phyloP scores from a whole-genome alignment of 2,797 vertebrate species.

The Pagetopsis macropterus region DNA sequence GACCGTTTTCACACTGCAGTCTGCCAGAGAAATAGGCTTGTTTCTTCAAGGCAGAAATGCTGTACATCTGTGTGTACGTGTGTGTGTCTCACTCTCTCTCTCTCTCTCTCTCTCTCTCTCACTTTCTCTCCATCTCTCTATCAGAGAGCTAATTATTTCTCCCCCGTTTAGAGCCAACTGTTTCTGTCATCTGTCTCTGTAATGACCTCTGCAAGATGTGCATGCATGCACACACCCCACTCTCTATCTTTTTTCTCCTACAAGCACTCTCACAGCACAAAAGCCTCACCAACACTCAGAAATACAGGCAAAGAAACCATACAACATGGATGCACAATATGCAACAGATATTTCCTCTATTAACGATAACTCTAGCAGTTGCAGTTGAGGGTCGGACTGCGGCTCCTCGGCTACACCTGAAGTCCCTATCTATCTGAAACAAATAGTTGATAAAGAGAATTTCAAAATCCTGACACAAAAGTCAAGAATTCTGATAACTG shows the following conservation, averaged over 20 bases:
- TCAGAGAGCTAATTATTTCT: constrained; percentile 78
- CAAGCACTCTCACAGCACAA: constrained; percentile 18
- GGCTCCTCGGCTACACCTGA: constrained; percentile 9
- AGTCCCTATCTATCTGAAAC: not conserved
- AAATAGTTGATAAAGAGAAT: not conserved
- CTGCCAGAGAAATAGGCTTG: constrained; percentile 67
- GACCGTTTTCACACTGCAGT: constrained; percentile 70
- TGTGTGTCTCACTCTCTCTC: constrained; percentile 4
- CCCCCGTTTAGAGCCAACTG: constrained; percentile 77
- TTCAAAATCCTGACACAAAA: not conserved
- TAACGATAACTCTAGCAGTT: not conserved
- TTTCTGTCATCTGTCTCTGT: constrained; percentile 81
- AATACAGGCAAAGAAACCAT: constrained; percentile 15
- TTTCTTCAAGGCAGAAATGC: constrained; percentile 54
- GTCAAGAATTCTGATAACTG: not conserved
- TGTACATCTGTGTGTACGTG: constrained; percentile 24
- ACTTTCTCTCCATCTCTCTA: constrained; percentile 15
- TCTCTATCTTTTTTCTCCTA: constrained; percentile 28
- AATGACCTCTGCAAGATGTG: constrained; percentile 78
- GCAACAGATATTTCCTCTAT: constrained; percentile 22
- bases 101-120: constrained; percentile 23
- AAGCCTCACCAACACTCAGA: constrained; percentile 9
- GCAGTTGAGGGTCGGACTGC: constrained; percentile 2
- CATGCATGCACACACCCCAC: constrained; percentile 39
- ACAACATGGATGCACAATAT: constrained; percentile 8